These are phyloP conservation scores for Smithornis capensis DNA, from an alignment of 2,113 vertebrate genomes.

Conservation along the genomic window DNA sequence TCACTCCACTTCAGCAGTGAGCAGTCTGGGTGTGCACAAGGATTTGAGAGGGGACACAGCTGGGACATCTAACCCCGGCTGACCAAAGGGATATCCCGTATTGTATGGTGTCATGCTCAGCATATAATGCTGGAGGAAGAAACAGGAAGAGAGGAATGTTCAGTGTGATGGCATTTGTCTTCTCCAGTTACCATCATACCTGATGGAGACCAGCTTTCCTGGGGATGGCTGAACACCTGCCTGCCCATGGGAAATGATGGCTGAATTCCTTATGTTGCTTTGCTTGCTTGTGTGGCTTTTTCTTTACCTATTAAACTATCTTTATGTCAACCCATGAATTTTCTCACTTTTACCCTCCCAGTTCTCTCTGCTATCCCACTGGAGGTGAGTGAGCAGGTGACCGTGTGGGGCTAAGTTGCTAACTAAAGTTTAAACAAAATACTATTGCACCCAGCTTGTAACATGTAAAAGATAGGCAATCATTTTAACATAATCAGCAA, in stretches of 20 bases:
- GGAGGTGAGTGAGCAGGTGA: background rate
- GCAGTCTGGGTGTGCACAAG: background rate
- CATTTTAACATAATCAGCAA: background rate
- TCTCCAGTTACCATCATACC: rapidly evolving
- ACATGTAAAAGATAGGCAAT: background rate
- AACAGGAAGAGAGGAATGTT: background rate
- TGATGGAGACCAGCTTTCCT: background rate
- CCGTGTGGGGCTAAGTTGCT: background rate
- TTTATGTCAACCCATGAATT: background rate
- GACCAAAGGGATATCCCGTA: background rate
- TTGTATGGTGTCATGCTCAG: background rate
- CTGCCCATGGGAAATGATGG: background rate
- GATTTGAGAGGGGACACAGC: background rate
- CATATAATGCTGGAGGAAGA: background rate
- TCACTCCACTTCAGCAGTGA: rapidly evolving
- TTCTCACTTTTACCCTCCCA: background rate
- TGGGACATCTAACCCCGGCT: background rate
- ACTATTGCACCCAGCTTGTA: background rate
- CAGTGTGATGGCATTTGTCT: background rate
- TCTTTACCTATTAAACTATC: background rate
- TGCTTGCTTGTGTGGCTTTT: background rate
- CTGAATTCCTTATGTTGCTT: background rate
- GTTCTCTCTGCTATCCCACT: background rate
- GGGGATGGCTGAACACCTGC: background rate
- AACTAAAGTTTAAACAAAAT: background rate